phyloP scores from a whole-genome alignment of 2,888 invertebrate species.

The Melangyna quadrimaculata region DNA sequence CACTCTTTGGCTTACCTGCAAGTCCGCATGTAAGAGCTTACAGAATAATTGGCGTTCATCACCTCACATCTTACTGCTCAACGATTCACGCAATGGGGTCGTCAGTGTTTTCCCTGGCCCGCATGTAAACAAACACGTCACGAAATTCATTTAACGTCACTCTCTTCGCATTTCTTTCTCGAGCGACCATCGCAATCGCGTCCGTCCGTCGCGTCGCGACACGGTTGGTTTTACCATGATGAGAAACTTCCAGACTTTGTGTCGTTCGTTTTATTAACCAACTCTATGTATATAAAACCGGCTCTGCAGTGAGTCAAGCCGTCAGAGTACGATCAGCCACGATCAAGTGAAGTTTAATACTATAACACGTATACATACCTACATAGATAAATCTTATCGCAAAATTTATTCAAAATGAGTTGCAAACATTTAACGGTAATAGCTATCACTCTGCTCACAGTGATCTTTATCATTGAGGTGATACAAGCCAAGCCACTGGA shows the following conservation, averaged over 20 bases:
- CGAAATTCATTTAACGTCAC: conserved; percentile 42
- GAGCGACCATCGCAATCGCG: not conserved
- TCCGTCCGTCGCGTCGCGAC: no score
- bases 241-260: conserved; percentile 55
- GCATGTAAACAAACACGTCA: conserved; percentile 52
- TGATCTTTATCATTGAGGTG: conserved; percentile 4
- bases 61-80: not conserved
- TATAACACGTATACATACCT: not conserved
- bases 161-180: conserved; percentile 5
- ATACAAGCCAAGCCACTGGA: conserved; percentile 75
- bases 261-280: not conserved
- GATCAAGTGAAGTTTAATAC: conserved; percentile 67
- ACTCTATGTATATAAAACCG: conserved; percentile 53
- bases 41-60: not conserved
- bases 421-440: conserved; percentile 42
- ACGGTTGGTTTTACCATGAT: conserved; percentile 66
- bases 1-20: conserved; percentile 13
- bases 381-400: no score
- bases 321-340: conserved; percentile 67
- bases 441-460: conserved; percentile 32
- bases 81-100: conserved; percentile 15
- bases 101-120: conserved; percentile 52
- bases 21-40: not conserved
- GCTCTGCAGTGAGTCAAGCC: conserved; percentile 38
- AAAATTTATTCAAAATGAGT: conserved; percentile 48